A percentile compares a stretch with the other conserved stretches of the same genome.
Evolutionary conservation across 2,797 vertebrate genomes (phyloP).

Genomic region (Zenarchopterus dispar): DNA sequence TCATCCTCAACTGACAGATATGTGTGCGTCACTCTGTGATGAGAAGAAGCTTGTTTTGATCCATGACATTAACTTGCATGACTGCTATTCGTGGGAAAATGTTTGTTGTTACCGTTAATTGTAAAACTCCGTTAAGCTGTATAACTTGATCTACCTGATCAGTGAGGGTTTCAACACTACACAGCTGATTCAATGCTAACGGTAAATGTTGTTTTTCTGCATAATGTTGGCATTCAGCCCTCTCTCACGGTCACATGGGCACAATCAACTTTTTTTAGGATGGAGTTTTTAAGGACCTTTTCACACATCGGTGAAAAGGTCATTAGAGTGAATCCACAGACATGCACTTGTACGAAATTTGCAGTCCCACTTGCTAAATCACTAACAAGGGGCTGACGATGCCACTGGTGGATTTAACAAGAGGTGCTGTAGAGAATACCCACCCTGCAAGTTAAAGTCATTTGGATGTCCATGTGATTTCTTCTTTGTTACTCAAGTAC

Average conservation of each 20-base stretch:
- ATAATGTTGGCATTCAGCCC: conserved; percentile 61
- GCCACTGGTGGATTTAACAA: conserved; percentile 11
- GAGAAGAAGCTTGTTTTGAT: conserved; percentile 73
- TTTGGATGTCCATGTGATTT: neutral
- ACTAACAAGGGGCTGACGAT: conserved; percentile 15
- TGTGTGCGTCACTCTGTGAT: conserved; percentile 20
- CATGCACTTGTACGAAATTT: neutral
- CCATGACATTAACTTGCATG: conserved; percentile 58
- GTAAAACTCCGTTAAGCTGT: conserved; percentile 81
- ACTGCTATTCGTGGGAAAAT: conserved; percentile 78
- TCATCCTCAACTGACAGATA: neutral
- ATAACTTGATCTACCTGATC: conserved; percentile 81
- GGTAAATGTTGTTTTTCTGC: conserved; percentile 82
- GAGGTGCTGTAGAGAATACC: neutral
- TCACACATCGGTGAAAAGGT: conserved; percentile 18
- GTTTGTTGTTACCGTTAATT: conserved; percentile 77
- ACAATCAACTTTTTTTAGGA: conserved; percentile 36
- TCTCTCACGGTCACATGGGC: conserved; percentile 34
- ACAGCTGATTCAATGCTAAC: conserved; percentile 84
- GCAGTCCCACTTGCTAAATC: conserved; percentile 33
- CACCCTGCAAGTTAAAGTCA: neutral
- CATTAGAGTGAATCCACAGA: neutral
- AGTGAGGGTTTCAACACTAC: conserved; percentile 68
- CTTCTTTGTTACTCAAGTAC: neutral
- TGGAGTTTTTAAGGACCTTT: conserved; percentile 17